These are phyloP conservation scores for Phalanger gymnotis DNA, from an alignment of 2,797 vertebrate genomes.

Conservation along the genomic window DNA sequence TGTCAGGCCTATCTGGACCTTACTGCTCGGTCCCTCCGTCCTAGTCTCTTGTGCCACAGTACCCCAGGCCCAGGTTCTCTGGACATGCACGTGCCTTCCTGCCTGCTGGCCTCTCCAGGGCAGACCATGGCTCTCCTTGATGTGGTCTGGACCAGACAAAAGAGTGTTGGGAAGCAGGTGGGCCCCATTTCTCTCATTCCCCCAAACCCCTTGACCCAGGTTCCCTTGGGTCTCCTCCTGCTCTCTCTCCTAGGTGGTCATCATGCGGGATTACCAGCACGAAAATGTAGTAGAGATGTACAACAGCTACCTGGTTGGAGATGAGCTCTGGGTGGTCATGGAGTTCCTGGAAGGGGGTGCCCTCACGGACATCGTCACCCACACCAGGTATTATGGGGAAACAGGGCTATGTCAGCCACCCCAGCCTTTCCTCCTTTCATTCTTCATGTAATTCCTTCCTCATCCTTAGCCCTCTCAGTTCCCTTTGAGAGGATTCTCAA, in stretches of 20 bases:
- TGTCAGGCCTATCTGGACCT: no score
- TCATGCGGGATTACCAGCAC: slow-evolving; percentile 98
- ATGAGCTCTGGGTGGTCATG: slow-evolving; percentile 99
- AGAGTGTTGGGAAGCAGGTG: background rate
- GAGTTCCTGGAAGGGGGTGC: slow-evolving; percentile 98
- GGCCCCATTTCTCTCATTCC: background rate
- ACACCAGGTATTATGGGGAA: slow-evolving; percentile 88
- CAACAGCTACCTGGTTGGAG: slow-evolving; percentile 97
- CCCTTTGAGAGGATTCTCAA: no score
- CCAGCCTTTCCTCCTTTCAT: background rate
- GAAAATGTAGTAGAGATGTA: slow-evolving; percentile 99
- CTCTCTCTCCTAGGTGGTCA: slow-evolving; percentile 90
- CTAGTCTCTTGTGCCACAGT: no score
- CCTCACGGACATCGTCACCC: slow-evolving; percentile 96
- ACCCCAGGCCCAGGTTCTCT: background rate
- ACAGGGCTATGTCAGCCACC: background rate
- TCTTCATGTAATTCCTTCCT: background rate
- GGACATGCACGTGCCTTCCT: background rate
- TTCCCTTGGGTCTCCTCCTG: fast-evolving
- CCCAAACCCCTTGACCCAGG: background rate
- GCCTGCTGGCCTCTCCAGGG: background rate
- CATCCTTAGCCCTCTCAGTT: no score
- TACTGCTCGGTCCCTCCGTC: background rate
- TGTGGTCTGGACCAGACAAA: background rate
- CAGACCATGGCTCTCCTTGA: background rate